These are phyloP conservation scores for Tolypeutes matacus DNA, from an alignment of 2,797 vertebrate species.

Conservation along the genomic window DNA sequence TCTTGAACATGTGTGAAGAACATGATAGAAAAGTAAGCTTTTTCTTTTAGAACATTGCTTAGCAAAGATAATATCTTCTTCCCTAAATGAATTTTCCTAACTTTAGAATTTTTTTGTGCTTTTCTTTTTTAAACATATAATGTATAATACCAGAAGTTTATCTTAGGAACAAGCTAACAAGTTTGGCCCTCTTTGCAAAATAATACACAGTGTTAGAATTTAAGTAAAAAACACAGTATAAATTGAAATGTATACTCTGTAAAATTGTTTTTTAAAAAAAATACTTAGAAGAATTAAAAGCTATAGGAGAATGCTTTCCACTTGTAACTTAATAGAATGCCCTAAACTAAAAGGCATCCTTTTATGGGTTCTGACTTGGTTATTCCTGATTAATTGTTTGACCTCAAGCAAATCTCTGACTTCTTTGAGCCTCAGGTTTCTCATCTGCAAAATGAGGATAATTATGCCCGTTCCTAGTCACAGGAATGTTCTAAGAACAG, in stretches of 20 bases:
- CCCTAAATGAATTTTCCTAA: slow-evolving; percentile 49
- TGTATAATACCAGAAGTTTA: neutral
- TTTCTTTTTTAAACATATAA: slow-evolving; percentile 32
- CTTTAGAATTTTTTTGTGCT: slow-evolving; percentile 40
- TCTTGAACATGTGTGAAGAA: slow-evolving; percentile 44
- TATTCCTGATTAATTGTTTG: slow-evolving; percentile 73
- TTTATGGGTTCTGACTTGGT: slow-evolving; percentile 70
- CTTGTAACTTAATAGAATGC: slow-evolving; percentile 40
- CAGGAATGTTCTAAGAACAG: slow-evolving; percentile 78
- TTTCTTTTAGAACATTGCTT: slow-evolving; percentile 28
- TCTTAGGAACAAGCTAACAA: neutral
- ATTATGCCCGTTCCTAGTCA: slow-evolving; percentile 72
- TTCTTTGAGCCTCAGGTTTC: slow-evolving; percentile 73
- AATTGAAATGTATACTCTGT: slow-evolving; percentile 3
- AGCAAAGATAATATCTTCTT: slow-evolving; percentile 56
- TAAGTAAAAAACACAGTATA: slow-evolving; percentile 17
- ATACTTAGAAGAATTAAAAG: slow-evolving; percentile 42
- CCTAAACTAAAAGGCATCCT: slow-evolving; percentile 56
- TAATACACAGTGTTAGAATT: slow-evolving; percentile 47
- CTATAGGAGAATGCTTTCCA: slow-evolving; percentile 35
- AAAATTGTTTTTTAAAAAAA: slow-evolving; percentile 14
- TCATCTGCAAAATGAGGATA: slow-evolving; percentile 76
- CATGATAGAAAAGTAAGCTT: neutral
- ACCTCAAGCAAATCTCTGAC: slow-evolving; percentile 76
- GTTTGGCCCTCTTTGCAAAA: slow-evolving; percentile 42